Base-by-base conservation (phyloP, 2,797 vertebrate genomes). In the Macropus fuliginosus region DNA sequence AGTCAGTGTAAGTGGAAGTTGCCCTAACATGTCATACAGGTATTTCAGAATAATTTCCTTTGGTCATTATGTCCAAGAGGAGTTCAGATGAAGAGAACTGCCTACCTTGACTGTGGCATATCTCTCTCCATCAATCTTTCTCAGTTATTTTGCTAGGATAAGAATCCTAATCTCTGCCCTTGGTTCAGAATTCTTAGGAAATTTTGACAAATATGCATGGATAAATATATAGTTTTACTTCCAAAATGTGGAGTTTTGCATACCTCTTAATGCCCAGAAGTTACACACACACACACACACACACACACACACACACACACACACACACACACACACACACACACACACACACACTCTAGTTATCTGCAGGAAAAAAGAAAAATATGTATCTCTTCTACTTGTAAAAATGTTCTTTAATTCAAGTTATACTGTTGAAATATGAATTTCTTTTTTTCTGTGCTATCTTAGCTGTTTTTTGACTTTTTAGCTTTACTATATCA, bases 341-440 rank as follows among this genome's bases (percentile, higher is more conserved):
- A 21, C 27, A 3, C 12, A 0, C 2, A 46, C 46, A 46, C n/a
- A 0, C 16, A 6, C n/a, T 46, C 4, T n/a, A n/a, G 13, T 81
- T 46, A 81, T 81, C 18, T 81, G 74, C 8, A 81, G n/a, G 66
- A 12, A 40, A 46, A 46, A 81, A 46, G 18, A 46, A 46, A 74
- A 81, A 81, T 46, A 46, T 81, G 66, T 74, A 81, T 21, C n/a
- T 46, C 18, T 24, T 81, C 40, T 81, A 81, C 21, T 3, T 81
- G 40, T 40, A 81, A 81, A 81, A 46, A 24, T 81, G 46, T 81
- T 46, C n/a, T 81, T 81, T 46, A 74, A 74, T 74, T 40, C 66
- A 81, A 5, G 0, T 46, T 81, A 27, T 0, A 46, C 2, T 46
- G 2, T 81, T 81, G 74, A 81, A 81, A 81, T 46, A 24, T 10